Base-by-base conservation (phyloP, 2,797 vertebrate species). In the Limosa lapponica region DNA sequence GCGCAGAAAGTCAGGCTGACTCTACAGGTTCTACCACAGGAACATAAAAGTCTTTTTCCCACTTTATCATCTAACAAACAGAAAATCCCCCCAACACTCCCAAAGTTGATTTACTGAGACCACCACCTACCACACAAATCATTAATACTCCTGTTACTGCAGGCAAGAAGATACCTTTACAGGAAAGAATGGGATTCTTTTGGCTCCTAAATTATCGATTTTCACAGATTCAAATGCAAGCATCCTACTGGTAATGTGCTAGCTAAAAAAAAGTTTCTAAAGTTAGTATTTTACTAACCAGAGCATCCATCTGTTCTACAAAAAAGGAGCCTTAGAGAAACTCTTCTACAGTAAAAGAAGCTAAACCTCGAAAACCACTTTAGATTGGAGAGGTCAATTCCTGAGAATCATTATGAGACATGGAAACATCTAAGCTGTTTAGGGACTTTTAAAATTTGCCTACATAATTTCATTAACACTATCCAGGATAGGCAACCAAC, bases 1-100 rank as follows among this genome's bases (percentile, higher is more conserved):
- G 49, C 20, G 73, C 73, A 84, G 74, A 46, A 89, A 89, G 84
- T 6, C 94, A 89, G 59, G 78, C 70, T 95, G 90, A 79, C 83
- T 58, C 54, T 79, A 94, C 90, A 96, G 88, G 86, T 94, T 92
- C 83, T 88, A 57, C 62, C 49, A 92, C 78, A 51, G 51, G 6
- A 81, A 84, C 39, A 34, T 64, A 5, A 13, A 64, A 69, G 54
- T 20, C 11, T 62, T 51, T 36, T 18, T 55, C 65, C 52, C 73
- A 27, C 57, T 92, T 55, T 18, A 65, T 39, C 28, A 27, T 13
- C 41, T 18, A 64, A 57, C 64, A 36, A 70, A 39, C 16, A 70
- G 16, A 81, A 58, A n/a, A 44, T 41, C 27, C 19, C 19, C n/a
- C 20, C 41, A 57, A 71, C 17, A 20, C 20, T 51, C 22, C 22